Conservation (phyloP, 2,888 invertebrate species). For the Machimus rusticus region DNA sequence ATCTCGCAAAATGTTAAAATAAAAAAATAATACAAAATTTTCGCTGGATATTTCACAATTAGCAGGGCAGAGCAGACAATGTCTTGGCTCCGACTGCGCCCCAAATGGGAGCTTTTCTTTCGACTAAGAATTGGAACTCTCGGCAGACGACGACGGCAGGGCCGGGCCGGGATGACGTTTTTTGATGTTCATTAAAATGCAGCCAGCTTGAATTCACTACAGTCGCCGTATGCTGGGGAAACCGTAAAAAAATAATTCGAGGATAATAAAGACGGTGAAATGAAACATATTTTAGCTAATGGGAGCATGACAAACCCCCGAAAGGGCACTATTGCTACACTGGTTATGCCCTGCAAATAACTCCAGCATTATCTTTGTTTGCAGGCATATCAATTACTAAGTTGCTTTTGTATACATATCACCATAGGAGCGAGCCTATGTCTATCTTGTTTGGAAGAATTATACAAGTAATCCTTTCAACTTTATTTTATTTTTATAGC, state of each 20-base stretch:
- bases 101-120: not conserved
- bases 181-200: not conserved
- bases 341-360: not conserved
- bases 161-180: not conserved
- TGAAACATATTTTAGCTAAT: not conserved
- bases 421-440: too few species aligned
- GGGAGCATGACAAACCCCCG: not conserved
- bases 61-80: constrained; percentile 16
- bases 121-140: not conserved
- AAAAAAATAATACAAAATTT: not conserved
- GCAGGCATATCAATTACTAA: not conserved
- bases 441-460: too few species aligned
- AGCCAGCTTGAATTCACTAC: not conserved
- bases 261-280: not conserved
- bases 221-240: not conserved
- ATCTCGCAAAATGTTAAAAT: not conserved
- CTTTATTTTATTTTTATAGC: too few species aligned
- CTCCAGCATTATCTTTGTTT: not conserved
- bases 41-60: constrained; percentile 13
- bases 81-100: not conserved
- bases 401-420: not conserved
- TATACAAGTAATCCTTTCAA: too few species aligned
- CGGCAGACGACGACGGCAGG: not conserved
- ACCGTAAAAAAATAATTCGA: not conserved
- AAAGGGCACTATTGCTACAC: not conserved